These are phyloP conservation scores for Dreissena polymorpha DNA, from an alignment of 1,140 invertebrate species.

Conservation along the genomic window DNA sequence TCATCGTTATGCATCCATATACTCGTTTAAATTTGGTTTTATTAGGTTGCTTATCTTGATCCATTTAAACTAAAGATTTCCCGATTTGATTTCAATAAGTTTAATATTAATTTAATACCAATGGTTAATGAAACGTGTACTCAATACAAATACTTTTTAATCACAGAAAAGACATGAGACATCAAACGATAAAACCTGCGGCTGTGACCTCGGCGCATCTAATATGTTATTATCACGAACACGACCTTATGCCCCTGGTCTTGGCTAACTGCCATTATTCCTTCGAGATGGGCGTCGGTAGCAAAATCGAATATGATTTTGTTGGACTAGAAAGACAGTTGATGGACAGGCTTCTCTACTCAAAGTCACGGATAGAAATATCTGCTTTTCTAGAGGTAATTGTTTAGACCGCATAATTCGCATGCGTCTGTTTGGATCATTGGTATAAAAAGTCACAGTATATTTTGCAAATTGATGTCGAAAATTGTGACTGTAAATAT, in stretches of 20 bases:
- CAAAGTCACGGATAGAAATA: conserved; percentile 59
- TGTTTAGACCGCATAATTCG: not conserved
- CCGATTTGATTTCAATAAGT: not conserved
- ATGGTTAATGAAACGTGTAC: not conserved
- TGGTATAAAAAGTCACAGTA: not conserved
- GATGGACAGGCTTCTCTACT: conserved; percentile 61
- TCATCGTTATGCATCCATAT: not conserved
- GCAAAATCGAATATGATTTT: conserved; percentile 68
- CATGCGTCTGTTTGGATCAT: not conserved
- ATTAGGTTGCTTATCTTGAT: not conserved
- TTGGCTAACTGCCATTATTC: conserved; percentile 70
- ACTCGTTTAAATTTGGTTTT: not conserved
- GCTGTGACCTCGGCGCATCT: conserved; percentile 59
- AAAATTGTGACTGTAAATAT: not conserved
- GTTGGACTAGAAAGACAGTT: conserved; percentile 63
- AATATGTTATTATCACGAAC: conserved; percentile 63
- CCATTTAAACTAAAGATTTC: not conserved
- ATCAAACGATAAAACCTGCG: conserved; percentile 35
- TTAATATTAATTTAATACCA: not conserved
- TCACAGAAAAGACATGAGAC: conserved; percentile 7
- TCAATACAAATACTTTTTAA: not conserved
- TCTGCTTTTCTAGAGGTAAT: conserved; percentile 15
- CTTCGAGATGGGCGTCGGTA: conserved; percentile 63
- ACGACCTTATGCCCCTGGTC: conserved; percentile 66
- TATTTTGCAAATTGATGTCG: not conserved